These are phyloP conservation scores for Calonectris borealis DNA, from an alignment of 2,113 vertebrate species.

Conservation along the genomic window DNA sequence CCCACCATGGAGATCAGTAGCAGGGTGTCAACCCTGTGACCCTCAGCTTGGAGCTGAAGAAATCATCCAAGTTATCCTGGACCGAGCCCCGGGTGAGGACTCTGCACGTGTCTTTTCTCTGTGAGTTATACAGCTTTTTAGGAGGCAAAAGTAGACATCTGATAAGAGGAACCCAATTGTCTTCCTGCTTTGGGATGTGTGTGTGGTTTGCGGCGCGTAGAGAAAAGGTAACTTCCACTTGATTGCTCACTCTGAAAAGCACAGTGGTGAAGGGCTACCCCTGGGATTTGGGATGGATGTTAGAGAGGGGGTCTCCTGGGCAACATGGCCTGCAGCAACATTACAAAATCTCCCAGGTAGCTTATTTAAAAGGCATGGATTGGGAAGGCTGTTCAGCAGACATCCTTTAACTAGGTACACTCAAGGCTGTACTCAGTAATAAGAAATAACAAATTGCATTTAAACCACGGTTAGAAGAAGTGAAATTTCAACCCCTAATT, in stretches of 20 bases:
- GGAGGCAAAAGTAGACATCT: not conserved
- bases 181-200: not conserved
- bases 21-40: not conserved
- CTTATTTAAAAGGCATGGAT: not conserved
- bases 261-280: not conserved
- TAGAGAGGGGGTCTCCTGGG: not conserved
- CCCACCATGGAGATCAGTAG: not conserved
- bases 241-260: fast-evolving
- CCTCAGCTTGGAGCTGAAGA: not conserved
- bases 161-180: not conserved
- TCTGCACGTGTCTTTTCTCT: not conserved
- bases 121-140: not conserved
- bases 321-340: not conserved
- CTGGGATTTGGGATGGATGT: not conserved
- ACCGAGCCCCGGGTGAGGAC: not conserved
- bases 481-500: not conserved
- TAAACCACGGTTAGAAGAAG: not conserved
- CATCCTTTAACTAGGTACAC: not conserved
- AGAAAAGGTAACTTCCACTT: not conserved
- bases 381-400: not conserved
- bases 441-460: conserved; percentile 7
- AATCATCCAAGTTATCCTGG: not conserved
- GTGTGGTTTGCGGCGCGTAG: fast-evolving
- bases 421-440: not conserved
- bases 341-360: not conserved